These are phyloP conservation scores for Eurypyga helias DNA, from an alignment of 2,113 vertebrate genomes.

Conservation along the genomic window DNA sequence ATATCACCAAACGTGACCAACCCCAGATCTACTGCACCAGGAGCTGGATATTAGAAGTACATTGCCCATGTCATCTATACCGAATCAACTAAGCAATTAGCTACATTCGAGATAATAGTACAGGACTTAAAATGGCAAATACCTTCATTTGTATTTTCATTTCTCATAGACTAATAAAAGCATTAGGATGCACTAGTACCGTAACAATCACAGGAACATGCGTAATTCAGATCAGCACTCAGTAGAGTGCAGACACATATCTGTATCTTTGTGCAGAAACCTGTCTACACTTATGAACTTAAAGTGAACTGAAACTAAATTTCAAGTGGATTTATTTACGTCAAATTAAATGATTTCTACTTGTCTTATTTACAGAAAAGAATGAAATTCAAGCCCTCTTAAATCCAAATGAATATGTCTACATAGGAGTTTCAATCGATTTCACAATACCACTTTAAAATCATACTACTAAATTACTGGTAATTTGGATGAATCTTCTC, in stretches of 20 bases:
- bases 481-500: neutral
- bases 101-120: neutral
- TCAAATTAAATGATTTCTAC: neutral
- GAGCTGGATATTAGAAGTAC: neutral
- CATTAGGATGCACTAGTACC: neutral
- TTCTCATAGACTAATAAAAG: neutral
- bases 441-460: neutral
- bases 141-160: neutral
- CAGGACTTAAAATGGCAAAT: neutral
- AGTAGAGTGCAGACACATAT: neutral
- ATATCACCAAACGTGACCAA: neutral
- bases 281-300: neutral
- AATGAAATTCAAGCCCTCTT: neutral
- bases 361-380: neutral
- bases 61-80: neutral
- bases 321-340: neutral
- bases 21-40: neutral
- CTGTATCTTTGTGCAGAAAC: neutral
- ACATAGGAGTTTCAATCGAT: neutral
- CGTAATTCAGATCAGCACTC: neutral
- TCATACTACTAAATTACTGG: neutral
- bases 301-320: neutral
- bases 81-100: neutral
- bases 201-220: neutral
- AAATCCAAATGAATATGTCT: neutral